Evolutionary conservation across 2,888 invertebrate species (phyloP).

Genomic region (Drosophila siamana): DNA sequence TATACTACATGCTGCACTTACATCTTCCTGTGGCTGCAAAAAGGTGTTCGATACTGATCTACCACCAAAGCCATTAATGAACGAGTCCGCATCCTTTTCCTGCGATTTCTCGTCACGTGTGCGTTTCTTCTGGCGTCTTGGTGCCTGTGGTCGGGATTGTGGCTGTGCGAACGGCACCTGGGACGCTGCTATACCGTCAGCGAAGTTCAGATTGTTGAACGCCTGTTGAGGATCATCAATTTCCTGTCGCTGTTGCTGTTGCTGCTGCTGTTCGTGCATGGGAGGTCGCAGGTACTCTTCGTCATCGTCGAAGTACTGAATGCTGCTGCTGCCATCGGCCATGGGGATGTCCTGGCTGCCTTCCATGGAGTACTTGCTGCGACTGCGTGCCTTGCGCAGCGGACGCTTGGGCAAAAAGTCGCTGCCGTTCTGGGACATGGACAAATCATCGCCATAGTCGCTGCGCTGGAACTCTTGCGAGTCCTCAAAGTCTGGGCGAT

Average conservation of each 20-base stretch:
- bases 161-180: slow-evolving; percentile 33
- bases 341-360: slow-evolving; percentile 85
- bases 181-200: slow-evolving; percentile 40
- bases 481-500: slow-evolving; percentile 77
- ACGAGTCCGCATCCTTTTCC: slow-evolving; percentile 85
- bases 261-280: slow-evolving; percentile 57
- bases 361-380: slow-evolving; percentile 83
- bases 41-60: slow-evolving; percentile 85
- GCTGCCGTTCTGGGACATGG: slow-evolving; percentile 84
- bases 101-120: slow-evolving; percentile 77
- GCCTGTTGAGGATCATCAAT: slow-evolving; percentile 17
- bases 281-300: slow-evolving; percentile 83
- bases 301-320: slow-evolving; percentile 84
- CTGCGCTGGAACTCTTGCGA: slow-evolving; percentile 82
- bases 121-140: slow-evolving; percentile 84
- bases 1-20: too few relatives aligned
- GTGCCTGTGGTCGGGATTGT: slow-evolving; percentile 83
- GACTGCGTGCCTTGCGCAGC: slow-evolving; percentile 86
- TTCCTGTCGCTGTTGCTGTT: slow-evolving; percentile 45
- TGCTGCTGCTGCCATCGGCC: slow-evolving; percentile 81
- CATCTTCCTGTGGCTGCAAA: slow-evolving; percentile 85
- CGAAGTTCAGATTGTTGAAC: slow-evolving; percentile 70
- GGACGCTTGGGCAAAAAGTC: slow-evolving; percentile 86
- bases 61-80: slow-evolving; percentile 84
- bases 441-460: slow-evolving; percentile 83